These are phyloP conservation scores for Campopleginae sp. DNA, from an alignment of 2,888 invertebrate genomes.

Conservation along the genomic window DNA sequence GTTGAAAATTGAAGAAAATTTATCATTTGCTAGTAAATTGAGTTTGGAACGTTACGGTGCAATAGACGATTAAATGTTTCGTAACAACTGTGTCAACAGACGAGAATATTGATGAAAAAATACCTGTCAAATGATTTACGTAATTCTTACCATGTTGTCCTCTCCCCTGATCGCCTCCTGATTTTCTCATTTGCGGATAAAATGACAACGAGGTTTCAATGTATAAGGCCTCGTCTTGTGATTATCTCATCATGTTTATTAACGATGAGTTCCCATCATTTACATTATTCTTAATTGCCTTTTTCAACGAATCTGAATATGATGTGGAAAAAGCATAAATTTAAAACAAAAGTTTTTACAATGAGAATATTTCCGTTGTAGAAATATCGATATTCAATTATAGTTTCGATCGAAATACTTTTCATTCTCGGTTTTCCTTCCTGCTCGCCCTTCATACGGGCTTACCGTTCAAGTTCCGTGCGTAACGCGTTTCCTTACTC, in stretches of 20 bases:
- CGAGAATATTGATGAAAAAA: slow-evolving; percentile 22
- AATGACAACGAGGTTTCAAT: slow-evolving; percentile 33
- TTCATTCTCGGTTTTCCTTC: background rate
- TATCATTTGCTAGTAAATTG: background rate
- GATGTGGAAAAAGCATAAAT: too few relatives aligned
- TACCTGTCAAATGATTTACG: slow-evolving; percentile 58
- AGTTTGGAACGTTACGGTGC: background rate
- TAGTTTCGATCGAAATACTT: background rate
- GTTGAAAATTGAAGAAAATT: background rate
- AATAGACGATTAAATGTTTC: background rate
- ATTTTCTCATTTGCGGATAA: slow-evolving; percentile 20
- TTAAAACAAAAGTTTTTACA: too few relatives aligned
- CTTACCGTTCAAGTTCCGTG: background rate
- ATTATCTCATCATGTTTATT: slow-evolving; percentile 51
- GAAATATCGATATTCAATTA: background rate
- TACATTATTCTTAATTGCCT: slow-evolving; percentile 10
- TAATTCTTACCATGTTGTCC: slow-evolving; percentile 27
- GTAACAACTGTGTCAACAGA: slow-evolving; percentile 6
- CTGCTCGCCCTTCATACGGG: background rate
- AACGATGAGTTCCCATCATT: slow-evolving; percentile 37
- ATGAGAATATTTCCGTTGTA: background rate
- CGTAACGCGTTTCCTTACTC: background rate
- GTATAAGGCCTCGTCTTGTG: slow-evolving; percentile 34
- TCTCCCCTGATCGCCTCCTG: background rate
- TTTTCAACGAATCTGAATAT: background rate